phyloP scores from a whole-genome alignment of 2,888 invertebrate genomes.

The Sarcophaga subvicina region DNA sequence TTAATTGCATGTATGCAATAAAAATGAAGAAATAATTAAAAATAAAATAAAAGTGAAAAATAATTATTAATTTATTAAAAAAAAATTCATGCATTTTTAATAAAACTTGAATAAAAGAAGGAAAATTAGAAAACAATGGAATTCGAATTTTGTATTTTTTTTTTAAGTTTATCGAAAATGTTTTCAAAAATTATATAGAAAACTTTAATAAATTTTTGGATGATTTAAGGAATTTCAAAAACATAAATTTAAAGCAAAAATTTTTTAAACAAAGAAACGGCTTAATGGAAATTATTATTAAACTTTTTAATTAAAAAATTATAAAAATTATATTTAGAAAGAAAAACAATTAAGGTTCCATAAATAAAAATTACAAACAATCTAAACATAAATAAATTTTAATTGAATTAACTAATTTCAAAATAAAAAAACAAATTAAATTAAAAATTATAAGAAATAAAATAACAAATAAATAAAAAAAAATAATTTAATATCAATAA shows the following conservation, averaged over 20 bases:
- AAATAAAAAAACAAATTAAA: no score
- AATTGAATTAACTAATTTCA: no score
- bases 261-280: neutral
- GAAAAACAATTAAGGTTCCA: no score
- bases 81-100: neutral
- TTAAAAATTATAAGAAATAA: no score
- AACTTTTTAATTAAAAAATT: no score
- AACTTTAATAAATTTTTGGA: neutral
- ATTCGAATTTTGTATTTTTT: neutral
- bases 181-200: neutral
- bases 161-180: neutral
- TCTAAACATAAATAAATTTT: no score
- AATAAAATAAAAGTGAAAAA: neutral
- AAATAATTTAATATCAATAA: no score
- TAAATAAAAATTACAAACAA: no score
- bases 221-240: no score
- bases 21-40: conserved; percentile 13
- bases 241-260: neutral
- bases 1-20: neutral
- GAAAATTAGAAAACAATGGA: conserved; percentile 4
- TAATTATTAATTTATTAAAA: neutral
- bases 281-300: no score
- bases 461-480: no score
- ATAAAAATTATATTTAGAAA: no score
- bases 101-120: neutral